Conservation (phyloP, 2,113 vertebrate species). For the Oxygymnocypris stewartii region DNA sequence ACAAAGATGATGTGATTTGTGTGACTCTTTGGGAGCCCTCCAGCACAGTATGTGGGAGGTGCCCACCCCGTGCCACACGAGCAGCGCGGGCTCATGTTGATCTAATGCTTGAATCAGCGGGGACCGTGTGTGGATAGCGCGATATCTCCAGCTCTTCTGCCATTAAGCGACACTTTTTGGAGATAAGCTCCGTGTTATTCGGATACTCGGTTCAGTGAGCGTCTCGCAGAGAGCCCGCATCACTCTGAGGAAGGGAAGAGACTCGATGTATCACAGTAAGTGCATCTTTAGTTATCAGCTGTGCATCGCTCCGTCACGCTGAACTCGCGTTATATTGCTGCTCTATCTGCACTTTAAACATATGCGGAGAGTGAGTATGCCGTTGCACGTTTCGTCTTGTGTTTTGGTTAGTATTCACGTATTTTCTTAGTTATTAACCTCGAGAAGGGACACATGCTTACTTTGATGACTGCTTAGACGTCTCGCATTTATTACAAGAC, state of each 20-base stretch:
- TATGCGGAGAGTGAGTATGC: conserved; percentile 21
- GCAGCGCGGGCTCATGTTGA: conserved; percentile 48
- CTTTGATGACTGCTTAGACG: conserved; percentile 1
- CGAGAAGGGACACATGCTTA: neutral
- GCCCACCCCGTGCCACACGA: conserved; percentile 56
- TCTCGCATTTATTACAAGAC: neutral
- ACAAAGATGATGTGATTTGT: conserved; percentile 35
- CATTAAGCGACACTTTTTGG: conserved; percentile 65
- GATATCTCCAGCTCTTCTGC: conserved; percentile 68
- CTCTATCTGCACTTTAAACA: neutral
- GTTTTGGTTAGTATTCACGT: neutral
- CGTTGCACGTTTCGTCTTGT: conserved; percentile 47
- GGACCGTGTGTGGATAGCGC: conserved; percentile 51
- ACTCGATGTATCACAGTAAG: conserved; percentile 69
- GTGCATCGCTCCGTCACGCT: conserved; percentile 57
- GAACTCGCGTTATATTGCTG: conserved; percentile 43
- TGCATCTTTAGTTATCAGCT: conserved; percentile 61
- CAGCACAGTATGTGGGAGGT: conserved; percentile 54
- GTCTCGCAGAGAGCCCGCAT: conserved; percentile 62
- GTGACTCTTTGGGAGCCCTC: conserved; percentile 49
- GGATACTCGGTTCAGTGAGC: conserved; percentile 69
- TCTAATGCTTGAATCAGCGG: conserved; percentile 57
- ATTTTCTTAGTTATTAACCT: conserved; percentile 8
- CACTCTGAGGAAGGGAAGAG: conserved; percentile 46
- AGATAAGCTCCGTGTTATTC: conserved; percentile 70